Conservation (phyloP, 2,113 vertebrate species). For the Genyomyrus donnyi region DNA sequence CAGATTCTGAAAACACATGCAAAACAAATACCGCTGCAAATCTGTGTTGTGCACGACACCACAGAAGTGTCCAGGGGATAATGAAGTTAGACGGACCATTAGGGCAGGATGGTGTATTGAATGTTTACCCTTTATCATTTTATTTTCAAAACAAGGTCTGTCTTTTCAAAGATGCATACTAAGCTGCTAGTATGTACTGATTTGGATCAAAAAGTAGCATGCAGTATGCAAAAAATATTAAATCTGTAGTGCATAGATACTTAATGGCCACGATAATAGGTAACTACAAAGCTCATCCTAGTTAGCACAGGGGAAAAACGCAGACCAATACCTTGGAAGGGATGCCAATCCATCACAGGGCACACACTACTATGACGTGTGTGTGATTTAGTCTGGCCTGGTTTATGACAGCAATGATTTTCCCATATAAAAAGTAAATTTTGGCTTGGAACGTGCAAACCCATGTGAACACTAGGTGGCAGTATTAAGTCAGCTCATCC, state of each 20-base stretch:
- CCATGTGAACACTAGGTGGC: not conserved
- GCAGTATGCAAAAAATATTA: not conserved
- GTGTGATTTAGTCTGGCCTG: not conserved
- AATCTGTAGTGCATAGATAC: not conserved
- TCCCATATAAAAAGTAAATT: not conserved
- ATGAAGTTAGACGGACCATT: not conserved
- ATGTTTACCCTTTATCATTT: not conserved
- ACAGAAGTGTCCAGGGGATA: not conserved
- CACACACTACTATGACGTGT: not conserved
- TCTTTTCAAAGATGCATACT: not conserved
- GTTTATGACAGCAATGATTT: not conserved
- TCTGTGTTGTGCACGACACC: not conserved
- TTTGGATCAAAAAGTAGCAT: not conserved
- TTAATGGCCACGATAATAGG: not conserved
- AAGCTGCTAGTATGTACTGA: not conserved
- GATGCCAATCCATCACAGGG: not conserved
- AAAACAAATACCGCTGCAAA: not conserved
- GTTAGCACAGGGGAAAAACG: not conserved
- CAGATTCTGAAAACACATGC: not conserved
- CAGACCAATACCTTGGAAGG: not conserved
- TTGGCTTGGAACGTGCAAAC: not conserved
- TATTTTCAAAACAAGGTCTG: not conserved
- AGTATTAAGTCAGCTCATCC: not conserved
- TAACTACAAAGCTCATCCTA: not conserved
- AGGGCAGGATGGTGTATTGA: not conserved